Evolutionary conservation across 2,888 invertebrate genomes (phyloP), one percentile per base, ranked within the genome.

Genomic region (Caradrina clavipalpis): DNA sequence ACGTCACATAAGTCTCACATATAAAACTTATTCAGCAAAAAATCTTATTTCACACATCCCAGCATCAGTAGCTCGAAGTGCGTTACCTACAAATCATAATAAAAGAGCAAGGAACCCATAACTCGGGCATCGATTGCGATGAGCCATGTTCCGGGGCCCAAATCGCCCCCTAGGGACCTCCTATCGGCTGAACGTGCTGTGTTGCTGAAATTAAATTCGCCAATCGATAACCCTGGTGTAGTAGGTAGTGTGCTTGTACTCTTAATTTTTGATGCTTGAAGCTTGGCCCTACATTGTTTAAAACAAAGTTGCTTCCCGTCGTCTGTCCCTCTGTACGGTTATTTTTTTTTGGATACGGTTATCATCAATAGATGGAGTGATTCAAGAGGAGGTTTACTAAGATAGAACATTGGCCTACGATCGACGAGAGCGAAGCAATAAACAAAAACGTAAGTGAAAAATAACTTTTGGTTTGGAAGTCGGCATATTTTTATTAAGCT

Each of bases 161-260:
- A 82, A 91, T 90, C 85, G 86, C 78, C 81, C 89, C 87, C 71
- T 55, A 45, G 89, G 86, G 90, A 87, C 71, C 70, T 63, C 51
- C 77, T 75, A 78, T 75, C 78, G 81, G 62, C 70, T 62, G 82
- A 83, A 81, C 87, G 83, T 86, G 88, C 88, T 86, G 84, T 89
- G 84, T 86, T 81, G 80, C 77, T 84, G 81, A 88, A 90, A 91
- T 91, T 89, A 90, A 91, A 91, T 90, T 90, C 86, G 68, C 85
- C 84, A 86, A 88, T 89, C 89, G 85, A 90, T 89, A 87, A 79
- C 76, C 67, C 77, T 54, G 75, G 65, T 78, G 53, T 59, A 59
- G 60, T 66, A 67, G 65, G 73, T 59, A 59, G 31, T 73, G 72
- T 68, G 47, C 47, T 58, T 49, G 31, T 50, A 69, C 50, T 63